A percentile compares a stretch with the other conserved stretches of the same genome.
Conservation (phyloP, 30 jellyfish, hydroid and myxozoan species). For the Aurelia coerulea region DNA sequence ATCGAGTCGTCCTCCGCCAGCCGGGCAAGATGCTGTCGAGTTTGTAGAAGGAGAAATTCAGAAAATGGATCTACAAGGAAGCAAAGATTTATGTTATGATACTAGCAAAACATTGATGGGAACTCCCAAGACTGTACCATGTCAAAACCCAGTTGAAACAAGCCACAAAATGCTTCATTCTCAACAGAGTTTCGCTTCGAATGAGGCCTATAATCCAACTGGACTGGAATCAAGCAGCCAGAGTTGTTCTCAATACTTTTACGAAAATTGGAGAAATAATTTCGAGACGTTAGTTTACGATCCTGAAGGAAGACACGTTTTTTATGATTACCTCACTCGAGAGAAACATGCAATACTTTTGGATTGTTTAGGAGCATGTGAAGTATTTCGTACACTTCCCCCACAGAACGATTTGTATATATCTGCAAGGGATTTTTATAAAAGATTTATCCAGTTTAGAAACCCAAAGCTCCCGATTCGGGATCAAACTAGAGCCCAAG, state of each 20-base stretch:
- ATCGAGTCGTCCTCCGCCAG: conserved; percentile 89
- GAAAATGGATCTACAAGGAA: conserved; percentile 32
- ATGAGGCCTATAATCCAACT: conserved; percentile 25
- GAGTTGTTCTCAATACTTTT: conserved; percentile 33
- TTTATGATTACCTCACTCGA: conserved; percentile 52
- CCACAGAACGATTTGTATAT: conserved; percentile 58
- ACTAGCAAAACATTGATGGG: conserved; percentile 34
- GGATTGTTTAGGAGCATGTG: conserved; percentile 83
- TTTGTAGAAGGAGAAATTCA: conserved; percentile 54
- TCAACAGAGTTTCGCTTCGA: conserved; percentile 17
- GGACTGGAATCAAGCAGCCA: not conserved
- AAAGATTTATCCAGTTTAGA: conserved; percentile 77
- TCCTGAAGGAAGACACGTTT: conserved; percentile 73
- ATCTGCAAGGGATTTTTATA: conserved; percentile 86
- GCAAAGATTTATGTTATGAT: conserved; percentile 32
- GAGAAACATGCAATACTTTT: conserved; percentile 60
- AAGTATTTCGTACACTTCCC: conserved; percentile 49
- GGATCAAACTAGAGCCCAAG: conserved; percentile 78
- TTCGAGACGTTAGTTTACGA: conserved; percentile 55
- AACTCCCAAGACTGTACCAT: conserved; percentile 49
- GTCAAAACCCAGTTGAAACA: conserved; percentile 44
- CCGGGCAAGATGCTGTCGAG: conserved; percentile 90
- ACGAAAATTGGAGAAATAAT: conserved; percentile 69
- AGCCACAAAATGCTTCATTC: conserved; percentile 5
- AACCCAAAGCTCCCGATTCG: conserved; percentile 77